Conservation (phyloP, 2,888 invertebrate species). For the Sinhomidia bicolor region DNA sequence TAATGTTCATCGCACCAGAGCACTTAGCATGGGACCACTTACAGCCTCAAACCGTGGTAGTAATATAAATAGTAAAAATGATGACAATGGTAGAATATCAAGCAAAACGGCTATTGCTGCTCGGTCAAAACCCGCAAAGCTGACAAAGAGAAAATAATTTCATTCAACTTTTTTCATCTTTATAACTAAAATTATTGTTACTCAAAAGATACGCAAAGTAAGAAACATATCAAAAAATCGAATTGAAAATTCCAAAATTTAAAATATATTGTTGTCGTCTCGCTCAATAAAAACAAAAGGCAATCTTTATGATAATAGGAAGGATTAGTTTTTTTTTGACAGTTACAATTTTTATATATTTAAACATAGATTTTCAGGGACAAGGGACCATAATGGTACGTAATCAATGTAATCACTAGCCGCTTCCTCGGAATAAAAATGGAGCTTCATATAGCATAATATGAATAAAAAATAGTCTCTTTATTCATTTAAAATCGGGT, state of each 20-base stretch:
- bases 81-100: not conserved
- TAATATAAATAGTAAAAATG: not conserved
- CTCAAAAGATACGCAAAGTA: too few species aligned
- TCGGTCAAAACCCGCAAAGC: not conserved
- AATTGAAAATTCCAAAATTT: not conserved
- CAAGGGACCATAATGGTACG: too few species aligned
- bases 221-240: not conserved
- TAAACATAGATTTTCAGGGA: too few species aligned
- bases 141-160: slow-evolving; percentile 1
- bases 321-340: not conserved
- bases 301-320: too few species aligned
- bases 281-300: not conserved
- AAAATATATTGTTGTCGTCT: not conserved
- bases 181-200: too few species aligned
- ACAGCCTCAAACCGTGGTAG: slow-evolving; percentile 30
- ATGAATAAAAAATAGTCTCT: slow-evolving; percentile 17
- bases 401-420: too few species aligned
- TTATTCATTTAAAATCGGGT: not conserved
- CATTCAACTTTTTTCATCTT: too few species aligned
- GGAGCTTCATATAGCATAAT: not conserved
- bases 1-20: not conserved
- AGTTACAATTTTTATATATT: too few species aligned
- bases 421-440: too few species aligned
- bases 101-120: not conserved
- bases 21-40: slow-evolving; percentile 48